Evolutionary conservation across 2,888 invertebrate species (phyloP), one percentile per base, ranked within the genome.

Genomic region (Pemphredon lugubris): DNA sequence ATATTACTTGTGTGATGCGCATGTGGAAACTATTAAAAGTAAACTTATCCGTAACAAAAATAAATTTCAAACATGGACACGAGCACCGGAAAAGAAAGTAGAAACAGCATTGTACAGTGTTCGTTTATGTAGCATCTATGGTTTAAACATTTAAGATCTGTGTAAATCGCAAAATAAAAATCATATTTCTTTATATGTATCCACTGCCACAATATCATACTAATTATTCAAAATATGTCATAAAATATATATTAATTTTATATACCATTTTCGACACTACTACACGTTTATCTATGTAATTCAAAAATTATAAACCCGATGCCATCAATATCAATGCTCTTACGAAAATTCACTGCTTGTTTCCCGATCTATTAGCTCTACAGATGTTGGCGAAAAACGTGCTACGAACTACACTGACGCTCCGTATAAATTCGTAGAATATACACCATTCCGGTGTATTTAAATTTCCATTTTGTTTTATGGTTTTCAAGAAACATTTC

Each of bases 391-490:
- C 6, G 11, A 34, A 34, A 34, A 34, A 34, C 34, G 34, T 34
- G 34, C 34, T 34, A 2, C 34, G 2, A 34, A 11, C 11, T 34
- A 11, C 11, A 7, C 7, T 2, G n/a, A 11, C 11, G 2, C 34
- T 11, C 11, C 11, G 34, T 11, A 34, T n/a, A 34, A 34, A 11
- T 2, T 34, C 11, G 2, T 2, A n/a, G 7, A 26, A 26, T n/a
- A 26, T 53, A 11, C 34, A 45, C 21, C 45, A 16, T 42, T 48
- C 34, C 13, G 32, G 14, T 21, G 30, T 23, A 21, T 20, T 39
- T 23, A 18, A 45, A 68, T 58, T 58, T 51, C 50, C 40, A 23
- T 67, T 51, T 47, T 2, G n/a, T 47, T 45, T 18, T 14, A 2
- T 53, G 26, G 9, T n/a, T 34, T 18, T 1, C 2, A 45, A 53